Evolutionary conservation across 2,113 vertebrate species (phyloP).

Genomic region (Dolichotis patagonum): DNA sequence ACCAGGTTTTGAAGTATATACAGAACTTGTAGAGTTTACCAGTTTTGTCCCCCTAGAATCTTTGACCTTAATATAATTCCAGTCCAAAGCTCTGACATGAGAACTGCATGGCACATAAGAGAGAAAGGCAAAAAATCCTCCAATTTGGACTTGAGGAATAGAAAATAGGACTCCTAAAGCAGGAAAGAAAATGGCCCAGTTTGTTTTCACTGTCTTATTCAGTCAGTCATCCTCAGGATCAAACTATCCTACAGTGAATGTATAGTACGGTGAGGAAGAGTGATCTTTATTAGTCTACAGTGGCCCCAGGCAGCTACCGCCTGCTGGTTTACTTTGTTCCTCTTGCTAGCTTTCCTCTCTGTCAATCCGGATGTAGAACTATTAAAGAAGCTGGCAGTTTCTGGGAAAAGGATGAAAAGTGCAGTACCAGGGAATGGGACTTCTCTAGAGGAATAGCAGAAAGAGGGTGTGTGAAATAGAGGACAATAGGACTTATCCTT

Average conservation of each 20-base stretch:
- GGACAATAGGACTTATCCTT: neutral
- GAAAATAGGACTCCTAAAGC: neutral
- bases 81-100: neutral
- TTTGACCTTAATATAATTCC: neutral
- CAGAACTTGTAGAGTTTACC: neutral
- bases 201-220: neutral
- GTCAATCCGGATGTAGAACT: neutral
- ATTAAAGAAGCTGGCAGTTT: neutral
- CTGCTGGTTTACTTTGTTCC: neutral
- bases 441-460: neutral
- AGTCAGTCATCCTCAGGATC: neutral
- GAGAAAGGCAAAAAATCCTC: neutral
- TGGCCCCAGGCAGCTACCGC: neutral
- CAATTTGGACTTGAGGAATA: neutral
- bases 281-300: neutral
- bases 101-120: neutral
- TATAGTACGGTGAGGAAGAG: neutral
- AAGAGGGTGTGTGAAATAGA: neutral
- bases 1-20: neutral
- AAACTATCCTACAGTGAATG: neutral
- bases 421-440: neutral
- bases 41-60: neutral
- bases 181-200: neutral
- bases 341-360: neutral
- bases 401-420: neutral